Percentiles rank a stretch among this genome's conserved stretches.
Conservation (phyloP, 2,113 vertebrate genomes). For the Balaeniceps rex region DNA sequence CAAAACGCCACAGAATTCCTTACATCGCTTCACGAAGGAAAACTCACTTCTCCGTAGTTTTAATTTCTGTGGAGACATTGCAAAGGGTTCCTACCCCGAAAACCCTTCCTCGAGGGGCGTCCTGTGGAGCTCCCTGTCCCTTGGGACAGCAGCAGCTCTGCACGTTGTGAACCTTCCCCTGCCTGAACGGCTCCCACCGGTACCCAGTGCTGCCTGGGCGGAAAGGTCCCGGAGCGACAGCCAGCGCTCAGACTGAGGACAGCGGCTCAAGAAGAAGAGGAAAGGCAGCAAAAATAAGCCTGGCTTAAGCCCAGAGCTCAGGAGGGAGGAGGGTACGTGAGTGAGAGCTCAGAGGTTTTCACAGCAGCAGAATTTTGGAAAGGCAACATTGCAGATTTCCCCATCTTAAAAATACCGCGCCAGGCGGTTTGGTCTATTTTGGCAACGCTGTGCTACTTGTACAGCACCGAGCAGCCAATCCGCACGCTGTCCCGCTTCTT, state of each 20-base stretch:
- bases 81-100: background rate
- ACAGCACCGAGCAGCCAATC: background rate
- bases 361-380: background rate
- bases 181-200: accelerated
- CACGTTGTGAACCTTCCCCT: background rate
- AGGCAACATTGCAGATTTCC: accelerated
- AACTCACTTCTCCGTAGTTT: background rate
- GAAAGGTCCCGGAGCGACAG: background rate
- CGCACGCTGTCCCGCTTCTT: background rate
- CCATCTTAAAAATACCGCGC: accelerated
- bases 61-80: background rate
- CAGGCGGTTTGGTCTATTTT: background rate
- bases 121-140: background rate
- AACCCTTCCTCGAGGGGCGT: accelerated
- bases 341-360: background rate
- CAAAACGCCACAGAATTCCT: background rate
- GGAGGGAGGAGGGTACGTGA: accelerated
- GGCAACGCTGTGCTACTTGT: accelerated
- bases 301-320: background rate
- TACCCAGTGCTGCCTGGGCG: accelerated
- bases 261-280: background rate
- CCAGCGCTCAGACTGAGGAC: accelerated
- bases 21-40: background rate
- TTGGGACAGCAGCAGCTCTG: background rate
- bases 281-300: background rate